Percentiles rank a stretch among this genome's conserved stretches.
These are phyloP conservation scores for Chlorocebus sabaeus DNA, from an alignment of 2,113 vertebrate genomes.

Conservation along the genomic window DNA sequence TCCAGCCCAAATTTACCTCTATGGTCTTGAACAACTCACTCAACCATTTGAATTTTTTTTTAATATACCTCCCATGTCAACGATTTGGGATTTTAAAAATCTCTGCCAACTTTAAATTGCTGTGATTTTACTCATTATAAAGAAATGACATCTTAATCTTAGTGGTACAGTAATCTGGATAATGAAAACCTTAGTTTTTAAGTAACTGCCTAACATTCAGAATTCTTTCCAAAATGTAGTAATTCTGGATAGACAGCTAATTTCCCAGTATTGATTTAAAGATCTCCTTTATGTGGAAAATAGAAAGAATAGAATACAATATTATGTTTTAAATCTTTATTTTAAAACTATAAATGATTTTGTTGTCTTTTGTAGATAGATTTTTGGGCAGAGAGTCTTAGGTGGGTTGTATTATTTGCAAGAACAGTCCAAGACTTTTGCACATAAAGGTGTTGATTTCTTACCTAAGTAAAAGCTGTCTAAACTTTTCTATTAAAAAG, in stretches of 20 bases:
- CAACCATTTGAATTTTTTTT: not conserved
- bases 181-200: conserved; percentile 45
- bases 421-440: not conserved
- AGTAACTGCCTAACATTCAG: conserved; percentile 3
- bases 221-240: not conserved
- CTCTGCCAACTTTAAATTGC: conserved; percentile 12
- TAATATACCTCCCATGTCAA: not conserved
- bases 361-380: not conserved
- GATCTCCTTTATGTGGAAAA: not conserved
- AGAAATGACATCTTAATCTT: not conserved
- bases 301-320: not conserved
- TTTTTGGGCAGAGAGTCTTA: not conserved
- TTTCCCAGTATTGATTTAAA: conserved; percentile 28
- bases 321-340: conserved; percentile 25
- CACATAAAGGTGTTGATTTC: not conserved
- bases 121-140: conserved; percentile 29
- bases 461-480: not conserved
- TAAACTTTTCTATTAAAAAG: not conserved
- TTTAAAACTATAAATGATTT: conserved; percentile 31
- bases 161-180: conserved; percentile 19
- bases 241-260: not conserved
- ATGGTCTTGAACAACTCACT: not conserved
- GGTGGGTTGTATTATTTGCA: not conserved
- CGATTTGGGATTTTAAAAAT: conserved; percentile 23
- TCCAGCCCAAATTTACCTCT: not conserved